These are phyloP conservation scores for Lasius platythorax DNA, from an alignment of 2,888 invertebrate species.

Conservation along the genomic window DNA sequence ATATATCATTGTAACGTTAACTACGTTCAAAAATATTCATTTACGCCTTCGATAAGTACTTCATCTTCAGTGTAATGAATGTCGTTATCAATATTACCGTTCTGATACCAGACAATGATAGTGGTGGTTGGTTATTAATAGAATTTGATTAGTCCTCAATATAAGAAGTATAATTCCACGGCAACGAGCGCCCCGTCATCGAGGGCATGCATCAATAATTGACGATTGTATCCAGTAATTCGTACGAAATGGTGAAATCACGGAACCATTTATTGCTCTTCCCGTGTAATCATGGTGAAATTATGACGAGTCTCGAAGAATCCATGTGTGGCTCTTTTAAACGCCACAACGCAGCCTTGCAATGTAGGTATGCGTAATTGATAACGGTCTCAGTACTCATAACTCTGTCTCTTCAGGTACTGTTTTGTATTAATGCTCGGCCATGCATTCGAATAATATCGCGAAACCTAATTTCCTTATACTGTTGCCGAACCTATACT, in stretches of 20 bases:
- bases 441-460: slow-evolving; percentile 41
- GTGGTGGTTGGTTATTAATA: slow-evolving; percentile 17
- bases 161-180: slow-evolving; percentile 8
- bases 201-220: slow-evolving; percentile 49
- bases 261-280: slow-evolving; percentile 40
- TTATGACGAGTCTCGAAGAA: slow-evolving; percentile 52
- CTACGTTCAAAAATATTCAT: not conserved
- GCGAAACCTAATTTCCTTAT: not conserved
- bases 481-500: slow-evolving; percentile 3
- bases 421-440: slow-evolving; percentile 50
- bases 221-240: slow-evolving; percentile 32
- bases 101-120: slow-evolving; percentile 8
- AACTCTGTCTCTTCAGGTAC: slow-evolving; percentile 60
- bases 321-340: slow-evolving; percentile 57
- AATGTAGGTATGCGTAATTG: slow-evolving; percentile 79
- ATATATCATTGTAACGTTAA: not conserved
- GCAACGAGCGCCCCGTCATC: slow-evolving; percentile 21
- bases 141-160: slow-evolving; percentile 34
- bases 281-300: slow-evolving; percentile 55
- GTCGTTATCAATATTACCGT: slow-evolving; percentile 31
- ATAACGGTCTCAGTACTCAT: slow-evolving; percentile 77
- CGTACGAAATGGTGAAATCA: slow-evolving; percentile 6
- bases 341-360: slow-evolving; percentile 49
- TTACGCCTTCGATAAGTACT: not conserved
- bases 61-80: slow-evolving; percentile 14